Evolutionary conservation across 2,113 vertebrate genomes (phyloP).

Genomic region (Tenebrosternarchus preto): DNA sequence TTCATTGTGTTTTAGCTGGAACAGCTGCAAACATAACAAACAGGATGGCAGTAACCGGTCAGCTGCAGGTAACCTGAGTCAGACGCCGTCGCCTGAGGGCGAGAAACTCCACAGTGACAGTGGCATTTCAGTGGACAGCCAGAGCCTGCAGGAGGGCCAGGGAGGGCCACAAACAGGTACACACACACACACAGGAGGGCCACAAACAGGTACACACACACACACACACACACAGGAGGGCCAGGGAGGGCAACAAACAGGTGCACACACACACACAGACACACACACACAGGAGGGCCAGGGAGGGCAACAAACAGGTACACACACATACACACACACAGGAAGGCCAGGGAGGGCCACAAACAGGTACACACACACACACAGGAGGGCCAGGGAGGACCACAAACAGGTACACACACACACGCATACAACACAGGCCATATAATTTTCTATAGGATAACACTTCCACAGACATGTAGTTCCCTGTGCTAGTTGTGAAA

Average conservation of each 20-base stretch:
- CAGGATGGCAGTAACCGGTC: conserved; percentile 86
- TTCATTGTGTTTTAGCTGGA: conserved; percentile 80
- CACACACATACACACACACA: too few relatives aligned
- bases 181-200: conserved; percentile 18
- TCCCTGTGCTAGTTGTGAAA: too few relatives aligned
- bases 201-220: conserved; percentile 10
- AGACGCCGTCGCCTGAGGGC: conserved; percentile 89
- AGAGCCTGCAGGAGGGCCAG: conserved; percentile 91
- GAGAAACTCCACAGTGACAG: conserved; percentile 99
- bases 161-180: conserved; percentile 74
- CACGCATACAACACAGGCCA: too few relatives aligned
- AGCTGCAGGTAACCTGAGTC: conserved; percentile 85
- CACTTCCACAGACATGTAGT: too few relatives aligned
- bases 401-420: conserved; percentile 68
- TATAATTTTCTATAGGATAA: too few relatives aligned
- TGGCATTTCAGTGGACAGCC: conserved; percentile 94
- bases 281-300: neutral
- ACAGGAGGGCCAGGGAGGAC: conserved; percentile 84
- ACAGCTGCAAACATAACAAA: conserved; percentile 96
- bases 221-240: too few relatives aligned
- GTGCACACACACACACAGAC: neutral
- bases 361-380: too few relatives aligned
- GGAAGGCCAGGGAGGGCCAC: too few relatives aligned
- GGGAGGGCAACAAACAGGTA: too few relatives aligned
- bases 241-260: too few relatives aligned